Percentiles rank a stretch among this genome's conserved stretches.
Conservation (phyloP, 1,140 invertebrate genomes). For the Laupala kohalensis region DNA sequence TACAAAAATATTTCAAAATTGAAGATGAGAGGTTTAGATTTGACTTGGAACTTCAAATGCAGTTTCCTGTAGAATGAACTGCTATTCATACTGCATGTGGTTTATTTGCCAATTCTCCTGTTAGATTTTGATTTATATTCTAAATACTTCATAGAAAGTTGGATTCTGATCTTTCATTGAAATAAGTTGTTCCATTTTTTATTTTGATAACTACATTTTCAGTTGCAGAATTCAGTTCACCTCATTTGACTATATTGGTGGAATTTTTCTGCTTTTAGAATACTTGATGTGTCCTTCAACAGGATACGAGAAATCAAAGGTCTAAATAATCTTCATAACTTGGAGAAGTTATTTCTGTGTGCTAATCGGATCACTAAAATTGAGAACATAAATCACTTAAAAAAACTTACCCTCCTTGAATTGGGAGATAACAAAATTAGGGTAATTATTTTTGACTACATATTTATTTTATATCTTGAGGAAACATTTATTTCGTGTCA, state of each 20-base stretch:
- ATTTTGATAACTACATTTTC: too few species aligned
- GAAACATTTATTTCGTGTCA: background rate
- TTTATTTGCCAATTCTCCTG: too few species aligned
- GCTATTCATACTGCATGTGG: too few species aligned
- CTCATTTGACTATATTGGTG: too few species aligned
- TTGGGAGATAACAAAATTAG: constrained; percentile 90
- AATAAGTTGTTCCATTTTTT: too few species aligned
- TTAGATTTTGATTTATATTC: background rate
- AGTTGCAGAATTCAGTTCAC: too few species aligned
- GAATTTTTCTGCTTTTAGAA: constrained; percentile 48
- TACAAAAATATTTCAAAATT: too few species aligned
- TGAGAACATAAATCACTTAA: constrained; percentile 75
- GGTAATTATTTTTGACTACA: constrained; percentile 32
- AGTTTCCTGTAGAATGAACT: too few species aligned
- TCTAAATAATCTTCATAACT: constrained; percentile 60
- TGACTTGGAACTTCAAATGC: too few species aligned
- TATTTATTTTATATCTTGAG: background rate
- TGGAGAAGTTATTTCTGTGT: constrained; percentile 80
- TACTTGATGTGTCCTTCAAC: constrained; percentile 95
- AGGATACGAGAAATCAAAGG: constrained; percentile 82
- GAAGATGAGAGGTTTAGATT: too few species aligned
- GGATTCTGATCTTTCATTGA: too few species aligned
- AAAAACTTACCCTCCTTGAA: constrained; percentile 73
- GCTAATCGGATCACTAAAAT: constrained; percentile 89
- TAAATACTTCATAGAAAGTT: too few species aligned